These are phyloP conservation scores for Phoeniculus purpureus DNA, from an alignment of 2,797 vertebrate species.

Conservation along the genomic window DNA sequence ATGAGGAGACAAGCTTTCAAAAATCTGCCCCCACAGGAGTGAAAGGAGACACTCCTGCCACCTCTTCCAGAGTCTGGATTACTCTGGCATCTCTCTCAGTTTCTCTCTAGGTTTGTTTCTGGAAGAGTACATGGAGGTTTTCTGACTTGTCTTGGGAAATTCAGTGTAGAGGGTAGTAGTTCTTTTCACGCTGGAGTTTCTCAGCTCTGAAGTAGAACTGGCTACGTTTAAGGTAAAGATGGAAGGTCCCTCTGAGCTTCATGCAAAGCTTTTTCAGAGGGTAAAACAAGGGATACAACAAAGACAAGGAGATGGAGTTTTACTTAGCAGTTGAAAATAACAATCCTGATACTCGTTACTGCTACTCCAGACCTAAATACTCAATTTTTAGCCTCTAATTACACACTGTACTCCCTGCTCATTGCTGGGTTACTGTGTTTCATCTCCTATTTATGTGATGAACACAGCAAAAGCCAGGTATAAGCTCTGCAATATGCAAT, in stretches of 20 bases:
- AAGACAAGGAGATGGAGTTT: neutral
- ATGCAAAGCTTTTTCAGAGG: neutral
- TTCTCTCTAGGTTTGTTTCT: neutral
- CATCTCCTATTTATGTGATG: neutral
- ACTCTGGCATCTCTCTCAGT: neutral
- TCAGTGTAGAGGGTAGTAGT: neutral
- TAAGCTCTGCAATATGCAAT: neutral
- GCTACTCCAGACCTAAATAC: neutral
- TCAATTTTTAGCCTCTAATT: neutral
- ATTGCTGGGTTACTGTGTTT: neutral
- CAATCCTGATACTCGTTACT: neutral
- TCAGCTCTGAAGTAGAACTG: neutral
- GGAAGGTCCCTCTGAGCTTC: neutral
- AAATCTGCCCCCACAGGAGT: neutral
- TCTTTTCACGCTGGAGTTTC: neutral
- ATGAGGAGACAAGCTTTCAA: no score
- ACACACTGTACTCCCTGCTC: neutral
- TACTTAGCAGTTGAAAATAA: neutral
- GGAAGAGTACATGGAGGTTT: neutral
- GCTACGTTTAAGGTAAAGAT: neutral
- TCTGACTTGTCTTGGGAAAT: neutral
- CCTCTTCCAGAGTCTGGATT: neutral
- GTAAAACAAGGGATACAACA: neutral
- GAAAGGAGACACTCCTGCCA: neutral
- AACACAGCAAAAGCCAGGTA: neutral